Percentiles rank a stretch among this genome's conserved stretches.
These are phyloP conservation scores for Tetranychus cinnabarinus DNA, from an alignment of 1,140 invertebrate species.

Conservation along the genomic window DNA sequence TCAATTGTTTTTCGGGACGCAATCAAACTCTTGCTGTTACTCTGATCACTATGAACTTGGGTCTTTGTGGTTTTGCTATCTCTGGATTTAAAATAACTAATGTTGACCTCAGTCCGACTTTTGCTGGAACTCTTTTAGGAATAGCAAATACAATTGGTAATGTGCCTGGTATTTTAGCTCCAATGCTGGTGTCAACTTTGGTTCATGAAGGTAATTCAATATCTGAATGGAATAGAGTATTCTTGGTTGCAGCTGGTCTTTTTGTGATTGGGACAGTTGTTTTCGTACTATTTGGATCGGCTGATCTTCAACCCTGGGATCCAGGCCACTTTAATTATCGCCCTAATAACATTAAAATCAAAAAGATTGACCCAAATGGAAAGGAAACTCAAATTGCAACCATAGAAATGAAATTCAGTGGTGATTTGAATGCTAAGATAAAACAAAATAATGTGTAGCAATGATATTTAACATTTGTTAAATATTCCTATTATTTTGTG, in stretches of 20 bases:
- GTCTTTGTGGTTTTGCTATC: slow-evolving; percentile 10
- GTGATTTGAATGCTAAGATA: too few relatives aligned
- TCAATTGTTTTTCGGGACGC: slow-evolving; percentile 10
- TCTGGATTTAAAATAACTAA: slow-evolving; percentile 11
- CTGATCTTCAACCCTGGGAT: slow-evolving; percentile 11
- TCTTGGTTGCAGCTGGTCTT: slow-evolving; percentile 47
- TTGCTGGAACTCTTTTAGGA: slow-evolving; percentile 16
- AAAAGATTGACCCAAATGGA: too few relatives aligned
- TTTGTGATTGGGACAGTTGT: slow-evolving; percentile 47
- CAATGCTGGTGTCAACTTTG: slow-evolving; percentile 13
- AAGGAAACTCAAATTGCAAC: too few relatives aligned
- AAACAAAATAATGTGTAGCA: too few relatives aligned
- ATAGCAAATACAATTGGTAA: slow-evolving; percentile 17
- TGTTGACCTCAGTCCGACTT: slow-evolving; percentile 12
- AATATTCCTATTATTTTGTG: too few relatives aligned
- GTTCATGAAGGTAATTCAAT: slow-evolving; percentile 29
- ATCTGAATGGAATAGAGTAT: slow-evolving; percentile 55
- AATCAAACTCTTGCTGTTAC: slow-evolving; percentile 1
- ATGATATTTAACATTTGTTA: too few relatives aligned
- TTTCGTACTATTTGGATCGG: slow-evolving; percentile 26
- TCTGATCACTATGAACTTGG: slow-evolving; percentile 11
- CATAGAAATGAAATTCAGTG: too few relatives aligned
- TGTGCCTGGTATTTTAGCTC: slow-evolving; percentile 16
- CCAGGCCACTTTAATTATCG: not conserved
- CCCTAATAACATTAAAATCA: too few relatives aligned